Percentiles rank a stretch among this genome's conserved stretches.
Conservation (phyloP, 23 tunicate genomes). For the Trididemnum miniatum region DNA sequence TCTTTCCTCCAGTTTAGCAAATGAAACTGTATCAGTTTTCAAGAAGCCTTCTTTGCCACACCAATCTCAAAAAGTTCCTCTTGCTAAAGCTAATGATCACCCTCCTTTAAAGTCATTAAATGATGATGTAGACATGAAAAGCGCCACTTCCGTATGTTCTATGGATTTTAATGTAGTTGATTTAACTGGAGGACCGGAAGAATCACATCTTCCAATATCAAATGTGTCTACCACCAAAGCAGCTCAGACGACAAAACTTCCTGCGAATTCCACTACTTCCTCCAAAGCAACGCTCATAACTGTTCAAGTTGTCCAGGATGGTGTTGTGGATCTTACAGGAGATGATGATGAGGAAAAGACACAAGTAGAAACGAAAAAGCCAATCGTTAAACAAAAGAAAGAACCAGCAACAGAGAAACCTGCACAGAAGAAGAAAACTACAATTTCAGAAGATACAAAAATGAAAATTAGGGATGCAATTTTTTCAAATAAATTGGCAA, state of each 20-base stretch:
- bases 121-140: conserved; percentile 52
- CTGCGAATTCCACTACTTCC: neutral
- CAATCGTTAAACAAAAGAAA: conserved; percentile 7
- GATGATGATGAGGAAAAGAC: neutral
- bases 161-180: conserved; percentile 43
- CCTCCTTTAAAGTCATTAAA: conserved; percentile 3
- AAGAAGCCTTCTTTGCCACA: conserved; percentile 48
- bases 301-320: conserved; percentile 62
- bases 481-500: conserved; percentile 84
- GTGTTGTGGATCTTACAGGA: conserved; percentile 14
- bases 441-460: conserved; percentile 87
- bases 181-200: neutral
- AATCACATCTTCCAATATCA: neutral
- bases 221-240: neutral
- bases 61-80: neutral
- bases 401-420: conserved; percentile 1
- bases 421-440: conserved; percentile 53
- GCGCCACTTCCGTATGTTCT: conserved; percentile 51
- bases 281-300: conserved; percentile 48
- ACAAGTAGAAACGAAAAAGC: neutral
- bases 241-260: neutral
- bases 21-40: conserved; percentile 20
- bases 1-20: neutral
- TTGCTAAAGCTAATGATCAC: neutral
- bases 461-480: conserved; percentile 77